Evolutionary conservation across 2,888 invertebrate genomes (phyloP).

Genomic region (Calameuta idolon): DNA sequence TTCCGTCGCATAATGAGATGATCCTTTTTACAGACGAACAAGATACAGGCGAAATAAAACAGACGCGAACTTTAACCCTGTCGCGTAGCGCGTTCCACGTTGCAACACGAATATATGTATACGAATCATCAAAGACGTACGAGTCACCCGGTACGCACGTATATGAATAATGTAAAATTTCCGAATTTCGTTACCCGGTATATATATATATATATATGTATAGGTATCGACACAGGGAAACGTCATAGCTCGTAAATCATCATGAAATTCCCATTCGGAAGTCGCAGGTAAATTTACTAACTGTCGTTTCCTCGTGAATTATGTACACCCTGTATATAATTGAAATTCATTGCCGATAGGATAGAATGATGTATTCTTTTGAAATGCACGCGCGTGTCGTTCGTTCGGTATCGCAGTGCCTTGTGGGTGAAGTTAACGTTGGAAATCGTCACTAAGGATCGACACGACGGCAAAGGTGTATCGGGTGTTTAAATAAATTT

Average conservation of each 20-base stretch:
- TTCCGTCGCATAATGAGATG: conserved; percentile 45
- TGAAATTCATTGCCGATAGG: neutral
- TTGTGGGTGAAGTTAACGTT: neutral
- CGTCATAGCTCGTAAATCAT: conserved; percentile 34
- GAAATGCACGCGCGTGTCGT: neutral
- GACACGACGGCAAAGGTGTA: neutral
- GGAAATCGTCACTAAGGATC: neutral
- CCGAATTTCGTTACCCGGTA: conserved; percentile 20
- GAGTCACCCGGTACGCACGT: conserved; percentile 13
- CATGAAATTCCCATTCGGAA: conserved; percentile 11
- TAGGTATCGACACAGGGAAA: conserved; percentile 28
- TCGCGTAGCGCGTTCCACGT: neutral
- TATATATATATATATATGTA: conserved; percentile 8
- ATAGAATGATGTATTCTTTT: neutral
- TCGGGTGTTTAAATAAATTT: neutral
- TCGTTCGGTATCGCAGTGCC: no score
- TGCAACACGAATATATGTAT: neutral
- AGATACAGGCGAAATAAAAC: neutral
- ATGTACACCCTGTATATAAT: neutral
- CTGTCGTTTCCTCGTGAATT: neutral
- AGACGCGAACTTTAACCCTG: neutral
- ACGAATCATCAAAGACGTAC: neutral
- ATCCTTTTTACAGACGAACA: conserved; percentile 35
- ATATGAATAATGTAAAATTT: conserved; percentile 51
- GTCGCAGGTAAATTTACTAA: neutral